phyloP scores from a whole-genome alignment of 2,888 invertebrate species.

The Amphipyra tragopoginis region DNA sequence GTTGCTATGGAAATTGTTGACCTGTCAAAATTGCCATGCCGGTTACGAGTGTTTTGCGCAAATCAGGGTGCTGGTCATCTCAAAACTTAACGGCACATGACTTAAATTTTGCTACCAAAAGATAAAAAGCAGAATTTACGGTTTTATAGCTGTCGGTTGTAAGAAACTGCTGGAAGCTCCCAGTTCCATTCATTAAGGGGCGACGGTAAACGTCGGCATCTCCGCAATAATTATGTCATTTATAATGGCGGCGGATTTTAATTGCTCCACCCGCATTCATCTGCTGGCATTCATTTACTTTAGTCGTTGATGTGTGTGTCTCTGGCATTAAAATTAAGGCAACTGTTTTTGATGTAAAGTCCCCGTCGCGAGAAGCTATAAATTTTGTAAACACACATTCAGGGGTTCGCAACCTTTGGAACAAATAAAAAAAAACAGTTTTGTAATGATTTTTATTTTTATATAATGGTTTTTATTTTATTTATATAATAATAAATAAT shows the following conservation, averaged over 20 bases:
- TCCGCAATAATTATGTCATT: slow-evolving; percentile 68
- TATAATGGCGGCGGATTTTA: slow-evolving; percentile 66
- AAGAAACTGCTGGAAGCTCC: slow-evolving; percentile 22
- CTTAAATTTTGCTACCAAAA: neutral
- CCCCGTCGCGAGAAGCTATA: too few relatives aligned
- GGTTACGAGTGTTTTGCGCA: too few relatives aligned
- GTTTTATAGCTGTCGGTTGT: slow-evolving; percentile 15
- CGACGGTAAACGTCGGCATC: slow-evolving; percentile 45
- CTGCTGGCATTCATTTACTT: slow-evolving; percentile 26
- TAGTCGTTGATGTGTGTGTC: slow-evolving; percentile 22
- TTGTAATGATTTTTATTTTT: too few relatives aligned
- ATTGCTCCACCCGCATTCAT: slow-evolving; percentile 62
- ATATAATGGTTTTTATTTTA: too few relatives aligned
- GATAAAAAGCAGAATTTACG: neutral
- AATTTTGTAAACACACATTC: too few relatives aligned
- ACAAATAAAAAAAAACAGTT: too few relatives aligned
- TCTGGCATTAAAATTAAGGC: slow-evolving; percentile 23
- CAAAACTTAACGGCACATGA: too few relatives aligned
- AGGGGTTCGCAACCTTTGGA: too few relatives aligned
- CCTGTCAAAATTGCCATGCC: too few relatives aligned
- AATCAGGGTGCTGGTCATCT: too few relatives aligned
- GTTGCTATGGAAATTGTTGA: too few relatives aligned
- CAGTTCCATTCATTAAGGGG: slow-evolving; percentile 57
- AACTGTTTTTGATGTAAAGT: slow-evolving; percentile 40
- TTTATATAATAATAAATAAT: too few relatives aligned